Conservation (phyloP, 2,888 invertebrate genomes). For the Drosophila subquinaria region DNA sequence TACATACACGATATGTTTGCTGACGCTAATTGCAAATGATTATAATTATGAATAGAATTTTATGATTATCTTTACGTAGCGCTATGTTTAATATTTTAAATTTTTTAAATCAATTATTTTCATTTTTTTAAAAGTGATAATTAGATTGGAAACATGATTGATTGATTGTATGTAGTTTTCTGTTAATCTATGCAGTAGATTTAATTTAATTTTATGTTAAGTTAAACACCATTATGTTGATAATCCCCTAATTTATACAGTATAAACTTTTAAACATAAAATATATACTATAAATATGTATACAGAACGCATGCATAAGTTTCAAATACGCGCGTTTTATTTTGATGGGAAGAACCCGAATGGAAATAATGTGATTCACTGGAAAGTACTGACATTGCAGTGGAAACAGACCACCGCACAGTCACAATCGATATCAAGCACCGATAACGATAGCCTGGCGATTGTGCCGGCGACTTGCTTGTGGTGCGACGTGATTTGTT, state of each 20-base stretch:
- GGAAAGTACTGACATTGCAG: not conserved
- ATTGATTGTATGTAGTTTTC: constrained; percentile 59
- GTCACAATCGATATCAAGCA: not conserved
- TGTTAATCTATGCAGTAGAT: constrained; percentile 67
- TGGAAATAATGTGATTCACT: not conserved
- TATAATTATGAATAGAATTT: constrained; percentile 29
- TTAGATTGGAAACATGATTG: constrained; percentile 62
- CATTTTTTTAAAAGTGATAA: constrained; percentile 71
- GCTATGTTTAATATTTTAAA: constrained; percentile 50
- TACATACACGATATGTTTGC: constrained; percentile 7
- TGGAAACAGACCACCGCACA: not conserved
- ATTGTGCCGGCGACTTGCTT: constrained; percentile 28
- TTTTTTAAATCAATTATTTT: constrained; percentile 69
- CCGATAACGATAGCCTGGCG: constrained; percentile 17
- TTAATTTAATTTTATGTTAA: constrained; percentile 63
- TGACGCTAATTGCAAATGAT: not conserved
- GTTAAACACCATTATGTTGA: constrained; percentile 55
- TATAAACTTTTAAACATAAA: constrained; percentile 68
- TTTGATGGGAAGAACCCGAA: not conserved
- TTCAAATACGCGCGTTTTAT: constrained; percentile 17
- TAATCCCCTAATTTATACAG: constrained; percentile 64
- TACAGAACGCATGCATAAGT: constrained; percentile 53
- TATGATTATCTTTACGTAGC: constrained; percentile 50
- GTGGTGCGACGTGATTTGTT: constrained; percentile 11
- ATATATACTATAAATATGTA: constrained; percentile 32